These are phyloP conservation scores for Cichladusa arquata DNA, from an alignment of 2,113 vertebrate genomes.

Conservation along the genomic window DNA sequence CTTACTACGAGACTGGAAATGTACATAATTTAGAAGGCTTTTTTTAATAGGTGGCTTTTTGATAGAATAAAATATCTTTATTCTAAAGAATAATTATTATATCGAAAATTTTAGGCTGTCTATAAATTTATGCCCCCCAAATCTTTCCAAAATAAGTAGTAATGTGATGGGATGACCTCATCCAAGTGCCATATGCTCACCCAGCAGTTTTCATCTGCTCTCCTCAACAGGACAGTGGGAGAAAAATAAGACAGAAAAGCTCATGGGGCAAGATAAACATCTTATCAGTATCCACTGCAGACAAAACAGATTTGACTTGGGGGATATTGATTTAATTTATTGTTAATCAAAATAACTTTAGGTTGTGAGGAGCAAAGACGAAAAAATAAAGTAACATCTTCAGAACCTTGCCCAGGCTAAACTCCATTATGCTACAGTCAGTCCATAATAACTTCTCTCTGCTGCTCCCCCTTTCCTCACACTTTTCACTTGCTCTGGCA, in stretches of 20 bases:
- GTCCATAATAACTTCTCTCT: not conserved
- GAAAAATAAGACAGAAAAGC: not conserved
- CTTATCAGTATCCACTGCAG: not conserved
- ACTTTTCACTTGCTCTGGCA: not conserved
- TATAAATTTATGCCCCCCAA: not conserved
- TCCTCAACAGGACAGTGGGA: not conserved
- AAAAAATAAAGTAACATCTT: not conserved
- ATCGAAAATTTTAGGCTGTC: not conserved
- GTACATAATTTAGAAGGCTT: accelerated
- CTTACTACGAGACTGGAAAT: not conserved
- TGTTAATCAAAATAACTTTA: not conserved
- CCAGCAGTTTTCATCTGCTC: not conserved
- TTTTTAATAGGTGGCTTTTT: not conserved
- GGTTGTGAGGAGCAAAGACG: not conserved
- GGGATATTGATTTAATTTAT: not conserved
- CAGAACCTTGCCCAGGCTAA: not conserved
- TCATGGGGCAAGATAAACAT: not conserved
- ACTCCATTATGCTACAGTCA: not conserved
- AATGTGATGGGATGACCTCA: not conserved
- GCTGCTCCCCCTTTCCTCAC: not conserved
- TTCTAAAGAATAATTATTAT: not conserved
- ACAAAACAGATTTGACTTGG: not conserved
- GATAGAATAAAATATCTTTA: not conserved
- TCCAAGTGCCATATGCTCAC: not conserved
- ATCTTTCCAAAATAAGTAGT: not conserved